phyloP scores from a whole-genome alignment of 1,140 invertebrate genomes.

The Manduca sexta region DNA sequence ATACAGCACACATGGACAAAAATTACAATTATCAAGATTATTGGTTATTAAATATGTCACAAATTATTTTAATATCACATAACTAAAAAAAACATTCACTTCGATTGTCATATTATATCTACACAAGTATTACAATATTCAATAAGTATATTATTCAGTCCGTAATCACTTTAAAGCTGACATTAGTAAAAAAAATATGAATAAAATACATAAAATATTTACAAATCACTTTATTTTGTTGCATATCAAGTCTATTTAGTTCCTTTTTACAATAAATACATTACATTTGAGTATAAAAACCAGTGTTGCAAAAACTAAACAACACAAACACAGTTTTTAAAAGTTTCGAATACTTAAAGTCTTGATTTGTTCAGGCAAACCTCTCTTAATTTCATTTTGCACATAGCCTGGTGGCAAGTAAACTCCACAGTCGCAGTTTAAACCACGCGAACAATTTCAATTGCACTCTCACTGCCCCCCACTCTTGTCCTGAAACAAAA shows the following conservation, averaged over 20 bases:
- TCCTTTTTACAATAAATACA: slow-evolving; percentile 70
- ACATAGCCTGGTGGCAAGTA: slow-evolving; percentile 33
- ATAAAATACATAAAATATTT: slow-evolving; percentile 40
- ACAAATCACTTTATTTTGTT: slow-evolving; percentile 68
- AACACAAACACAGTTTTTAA: slow-evolving; percentile 56
- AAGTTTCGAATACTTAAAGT: slow-evolving; percentile 34
- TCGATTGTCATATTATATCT: no score
- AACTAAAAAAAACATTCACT: no score
- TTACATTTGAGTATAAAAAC: slow-evolving; percentile 66
- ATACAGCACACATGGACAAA: neutral
- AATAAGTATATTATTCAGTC: no score
- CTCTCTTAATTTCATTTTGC: slow-evolving; percentile 34
- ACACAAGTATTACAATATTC: no score
- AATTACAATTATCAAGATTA: no score
- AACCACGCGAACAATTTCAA: slow-evolving; percentile 46
- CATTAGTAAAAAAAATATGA: slow-evolving; percentile 7
- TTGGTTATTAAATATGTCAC: no score
- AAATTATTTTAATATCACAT: no score
- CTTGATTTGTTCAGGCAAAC: slow-evolving; percentile 35
- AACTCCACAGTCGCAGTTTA: slow-evolving; percentile 14
- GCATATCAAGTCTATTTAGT: slow-evolving; percentile 59
- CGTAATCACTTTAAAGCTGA: no score
- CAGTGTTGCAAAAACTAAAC: slow-evolving; percentile 52
- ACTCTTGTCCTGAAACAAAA: slow-evolving; percentile 30
- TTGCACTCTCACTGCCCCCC: slow-evolving; percentile 45